These are phyloP conservation scores for Anguilla japonica DNA, from an alignment of 2,113 vertebrate species.

Conservation along the genomic window DNA sequence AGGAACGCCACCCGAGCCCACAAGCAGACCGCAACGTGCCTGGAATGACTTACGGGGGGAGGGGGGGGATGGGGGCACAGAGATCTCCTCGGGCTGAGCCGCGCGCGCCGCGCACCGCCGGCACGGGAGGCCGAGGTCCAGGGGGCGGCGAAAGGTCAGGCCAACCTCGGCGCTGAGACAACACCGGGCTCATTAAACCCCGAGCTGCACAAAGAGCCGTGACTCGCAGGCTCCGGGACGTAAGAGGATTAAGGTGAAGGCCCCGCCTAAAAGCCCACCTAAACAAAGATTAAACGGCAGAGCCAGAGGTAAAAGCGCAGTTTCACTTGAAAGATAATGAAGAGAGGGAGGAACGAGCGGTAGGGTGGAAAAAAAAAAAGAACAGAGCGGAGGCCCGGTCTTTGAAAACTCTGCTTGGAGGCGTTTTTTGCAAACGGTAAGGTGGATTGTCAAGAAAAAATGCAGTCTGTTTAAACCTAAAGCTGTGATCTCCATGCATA, in stretches of 20 bases:
- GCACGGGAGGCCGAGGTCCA: too few species aligned
- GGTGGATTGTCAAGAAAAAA: constrained; percentile 51
- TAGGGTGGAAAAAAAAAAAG: background rate
- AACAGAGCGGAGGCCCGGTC: constrained; percentile 39
- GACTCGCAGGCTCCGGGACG: constrained; percentile 70
- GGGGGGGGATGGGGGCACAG: constrained; percentile 29
- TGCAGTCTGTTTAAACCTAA: constrained; percentile 46
- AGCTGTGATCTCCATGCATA: constrained; percentile 66
- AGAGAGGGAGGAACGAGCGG: constrained; percentile 33
- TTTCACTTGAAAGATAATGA: constrained; percentile 44
- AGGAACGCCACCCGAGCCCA: constrained; percentile 47
- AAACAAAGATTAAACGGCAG: constrained; percentile 73
- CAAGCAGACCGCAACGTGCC: constrained; percentile 41
- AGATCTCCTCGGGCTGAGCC: constrained; percentile 18
- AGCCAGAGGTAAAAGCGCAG: constrained; percentile 39
- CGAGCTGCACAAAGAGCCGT: constrained; percentile 61
- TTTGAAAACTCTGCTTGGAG: constrained; percentile 52
- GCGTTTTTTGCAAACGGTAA: constrained; percentile 49
- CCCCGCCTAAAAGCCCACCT: constrained; percentile 67
- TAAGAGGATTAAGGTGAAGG: constrained; percentile 79
- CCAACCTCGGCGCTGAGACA: constrained; percentile 58
- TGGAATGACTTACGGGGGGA: constrained; percentile 53
- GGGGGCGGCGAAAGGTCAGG: constrained; percentile 62
- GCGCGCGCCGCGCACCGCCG: background rate
- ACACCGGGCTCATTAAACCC: constrained; percentile 71